These are phyloP conservation scores for Clarias fuscus DNA, from an alignment of 2,797 vertebrate genomes.

Conservation along the genomic window DNA sequence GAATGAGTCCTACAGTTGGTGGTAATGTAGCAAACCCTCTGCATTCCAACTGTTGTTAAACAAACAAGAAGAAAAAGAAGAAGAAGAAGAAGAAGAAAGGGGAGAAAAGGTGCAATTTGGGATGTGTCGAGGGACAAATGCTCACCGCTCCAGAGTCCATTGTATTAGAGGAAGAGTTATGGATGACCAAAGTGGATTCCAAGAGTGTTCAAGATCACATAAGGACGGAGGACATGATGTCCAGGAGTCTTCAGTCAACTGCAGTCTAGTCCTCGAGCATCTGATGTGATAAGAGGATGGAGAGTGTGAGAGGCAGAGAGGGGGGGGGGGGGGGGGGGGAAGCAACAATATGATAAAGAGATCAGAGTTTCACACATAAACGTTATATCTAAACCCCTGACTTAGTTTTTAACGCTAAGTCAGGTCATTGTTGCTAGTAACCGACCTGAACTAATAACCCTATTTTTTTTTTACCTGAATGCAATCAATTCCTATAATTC, in stretches of 20 bases:
- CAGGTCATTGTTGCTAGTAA: neutral
- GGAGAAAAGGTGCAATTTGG: neutral
- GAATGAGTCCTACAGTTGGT: too few relatives aligned
- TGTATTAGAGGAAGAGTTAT: conserved; percentile 45
- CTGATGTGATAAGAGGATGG: conserved; percentile 27
- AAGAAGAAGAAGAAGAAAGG: too few relatives aligned
- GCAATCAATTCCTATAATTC: too few relatives aligned
- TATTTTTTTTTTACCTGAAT: too few relatives aligned
- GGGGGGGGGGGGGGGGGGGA: too few relatives aligned
- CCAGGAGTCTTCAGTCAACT: conserved; percentile 41
- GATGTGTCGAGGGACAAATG: neutral
- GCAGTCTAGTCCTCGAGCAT: conserved; percentile 50
- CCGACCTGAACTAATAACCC: neutral
- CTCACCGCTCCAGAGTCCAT: conserved; percentile 85
- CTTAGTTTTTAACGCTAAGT: neutral
- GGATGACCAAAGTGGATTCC: conserved; percentile 28
- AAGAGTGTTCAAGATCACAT: conserved; percentile 31
- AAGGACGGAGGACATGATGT: conserved; percentile 61
- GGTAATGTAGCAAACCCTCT: too few relatives aligned
- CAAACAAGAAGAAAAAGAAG: too few relatives aligned
- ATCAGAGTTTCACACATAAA: neutral
- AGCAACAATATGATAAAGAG: neutral
- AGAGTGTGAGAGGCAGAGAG: neutral
- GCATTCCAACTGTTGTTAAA: too few relatives aligned
- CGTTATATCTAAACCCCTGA: neutral